These are phyloP conservation scores for Gadus macrocephalus DNA, from an alignment of 2,113 vertebrate genomes.

Conservation along the genomic window DNA sequence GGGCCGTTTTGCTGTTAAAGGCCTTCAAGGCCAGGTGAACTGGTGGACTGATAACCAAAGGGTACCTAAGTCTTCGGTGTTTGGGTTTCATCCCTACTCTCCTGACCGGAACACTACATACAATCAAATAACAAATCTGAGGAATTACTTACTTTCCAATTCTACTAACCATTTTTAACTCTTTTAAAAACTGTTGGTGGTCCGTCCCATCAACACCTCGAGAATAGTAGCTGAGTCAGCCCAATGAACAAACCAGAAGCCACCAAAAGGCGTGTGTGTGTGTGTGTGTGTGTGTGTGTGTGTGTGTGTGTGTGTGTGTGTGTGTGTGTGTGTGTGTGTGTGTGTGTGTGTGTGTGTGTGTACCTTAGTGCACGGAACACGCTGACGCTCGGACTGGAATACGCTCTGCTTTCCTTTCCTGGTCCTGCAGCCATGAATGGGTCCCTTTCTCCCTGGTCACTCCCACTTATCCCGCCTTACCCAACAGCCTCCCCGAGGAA, in stretches of 20 bases:
- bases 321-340: conserved; percentile 3
- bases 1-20: conserved; percentile 21
- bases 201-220: conserved; percentile 25
- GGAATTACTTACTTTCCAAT: conserved; percentile 25
- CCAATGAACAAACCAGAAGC: conserved; percentile 1
- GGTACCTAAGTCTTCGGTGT: conserved; percentile 5
- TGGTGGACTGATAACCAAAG: neutral
- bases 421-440: conserved; percentile 58
- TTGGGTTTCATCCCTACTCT: conserved; percentile 1
- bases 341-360: neutral
- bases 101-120: neutral
- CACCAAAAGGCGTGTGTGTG: conserved; percentile 1
- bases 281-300: neutral
- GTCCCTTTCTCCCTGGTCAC: conserved; percentile 53
- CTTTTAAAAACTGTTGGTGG: conserved; percentile 35
- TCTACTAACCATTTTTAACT: conserved; percentile 27
- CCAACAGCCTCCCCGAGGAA: conserved; percentile 40
- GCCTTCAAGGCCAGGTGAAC: conserved; percentile 32
- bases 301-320: conserved; percentile 6
- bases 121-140: neutral
- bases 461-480: conserved; percentile 46
- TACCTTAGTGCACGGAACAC: conserved; percentile 33
- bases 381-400: conserved; percentile 43
- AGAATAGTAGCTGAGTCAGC: conserved; percentile 30
- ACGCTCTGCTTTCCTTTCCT: conserved; percentile 50